A percentile compares a stretch with the other conserved stretches of the same genome.
These are phyloP conservation scores for Capreolus pygargus DNA, from an alignment of 2,113 vertebrate species.

Conservation along the genomic window DNA sequence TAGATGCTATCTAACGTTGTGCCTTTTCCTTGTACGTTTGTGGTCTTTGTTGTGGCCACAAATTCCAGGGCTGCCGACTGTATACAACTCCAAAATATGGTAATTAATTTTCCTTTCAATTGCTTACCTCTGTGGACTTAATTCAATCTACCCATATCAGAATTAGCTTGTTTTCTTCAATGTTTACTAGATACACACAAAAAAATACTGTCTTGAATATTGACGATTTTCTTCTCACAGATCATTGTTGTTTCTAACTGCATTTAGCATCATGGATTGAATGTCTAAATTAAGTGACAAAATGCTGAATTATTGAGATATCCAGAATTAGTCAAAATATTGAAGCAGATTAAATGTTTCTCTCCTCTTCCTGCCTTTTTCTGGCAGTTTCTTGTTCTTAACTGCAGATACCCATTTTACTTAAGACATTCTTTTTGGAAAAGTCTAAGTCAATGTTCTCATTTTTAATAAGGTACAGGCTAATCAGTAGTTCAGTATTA, in stretches of 20 bases:
- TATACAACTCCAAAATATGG: constrained; percentile 58
- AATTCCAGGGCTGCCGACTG: constrained; percentile 71
- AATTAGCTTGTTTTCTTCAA: constrained; percentile 38
- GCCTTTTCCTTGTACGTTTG: constrained; percentile 72
- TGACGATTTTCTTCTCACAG: background rate
- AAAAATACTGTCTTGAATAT: constrained; percentile 32
- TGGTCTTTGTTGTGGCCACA: constrained; percentile 73
- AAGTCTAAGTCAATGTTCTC: background rate
- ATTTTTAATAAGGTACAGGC: background rate
- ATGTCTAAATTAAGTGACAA: background rate
- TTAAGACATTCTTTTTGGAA: background rate
- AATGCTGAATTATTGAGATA: background rate
- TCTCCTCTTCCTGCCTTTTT: background rate
- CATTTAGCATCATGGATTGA: background rate
- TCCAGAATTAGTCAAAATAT: background rate
- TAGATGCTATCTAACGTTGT: constrained; percentile 71
- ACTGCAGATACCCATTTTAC: background rate
- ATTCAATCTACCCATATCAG: background rate
- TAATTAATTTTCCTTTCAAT: constrained; percentile 60
- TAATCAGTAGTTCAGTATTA: background rate
- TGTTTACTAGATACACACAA: constrained; percentile 34
- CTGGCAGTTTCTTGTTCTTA: background rate
- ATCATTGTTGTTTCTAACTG: constrained; percentile 20
- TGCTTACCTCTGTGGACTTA: constrained; percentile 44
- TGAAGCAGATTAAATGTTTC: background rate